Evolutionary conservation across 1,140 invertebrate species (phyloP).

Genomic region (Aphaenogaster floridana): DNA sequence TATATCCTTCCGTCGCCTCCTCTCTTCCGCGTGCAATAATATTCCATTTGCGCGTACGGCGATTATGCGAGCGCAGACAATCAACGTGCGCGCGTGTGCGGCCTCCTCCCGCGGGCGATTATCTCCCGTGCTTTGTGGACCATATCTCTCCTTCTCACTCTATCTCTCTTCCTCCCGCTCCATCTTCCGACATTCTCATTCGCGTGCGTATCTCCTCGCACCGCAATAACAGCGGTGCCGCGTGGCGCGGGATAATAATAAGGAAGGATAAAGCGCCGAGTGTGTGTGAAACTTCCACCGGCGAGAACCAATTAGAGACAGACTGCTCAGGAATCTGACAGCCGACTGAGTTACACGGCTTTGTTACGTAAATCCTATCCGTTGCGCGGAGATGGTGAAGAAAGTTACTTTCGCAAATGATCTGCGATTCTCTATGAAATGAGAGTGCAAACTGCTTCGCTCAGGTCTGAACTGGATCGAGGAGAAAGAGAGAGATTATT

Average conservation of each 20-base stretch:
- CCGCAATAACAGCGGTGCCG: constrained; percentile 30
- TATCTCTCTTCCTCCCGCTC: background rate
- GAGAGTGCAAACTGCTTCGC: background rate
- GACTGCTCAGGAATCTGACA: constrained; percentile 50
- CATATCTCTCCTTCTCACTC: background rate
- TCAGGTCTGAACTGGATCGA: background rate
- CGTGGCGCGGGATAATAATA: constrained; percentile 66
- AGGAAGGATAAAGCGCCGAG: constrained; percentile 39
- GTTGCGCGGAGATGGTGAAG: background rate
- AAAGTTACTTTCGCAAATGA: constrained; percentile 45
- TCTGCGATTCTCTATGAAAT: constrained; percentile 25
- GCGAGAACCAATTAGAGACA: constrained; percentile 63
- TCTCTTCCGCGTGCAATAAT: constrained; percentile 45
- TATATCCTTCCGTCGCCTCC: background rate
- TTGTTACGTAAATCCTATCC: constrained; percentile 54
- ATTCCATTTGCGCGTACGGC: constrained; percentile 55
- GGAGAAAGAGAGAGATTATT: constrained; percentile 27
- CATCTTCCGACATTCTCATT: constrained; percentile 37
- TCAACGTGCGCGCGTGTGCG: constrained; percentile 37
- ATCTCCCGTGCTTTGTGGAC: constrained; percentile 36
- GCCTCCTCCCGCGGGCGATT: constrained; percentile 46
- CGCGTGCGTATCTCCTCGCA: constrained; percentile 34
- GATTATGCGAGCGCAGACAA: constrained; percentile 61
- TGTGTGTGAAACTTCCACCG: constrained; percentile 13
- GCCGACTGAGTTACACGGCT: constrained; percentile 15